A percentile compares a stretch with the other conserved stretches of the same genome.
These are phyloP conservation scores for Anseranas semipalmata DNA, from an alignment of 2,113 vertebrate species.

Conservation along the genomic window DNA sequence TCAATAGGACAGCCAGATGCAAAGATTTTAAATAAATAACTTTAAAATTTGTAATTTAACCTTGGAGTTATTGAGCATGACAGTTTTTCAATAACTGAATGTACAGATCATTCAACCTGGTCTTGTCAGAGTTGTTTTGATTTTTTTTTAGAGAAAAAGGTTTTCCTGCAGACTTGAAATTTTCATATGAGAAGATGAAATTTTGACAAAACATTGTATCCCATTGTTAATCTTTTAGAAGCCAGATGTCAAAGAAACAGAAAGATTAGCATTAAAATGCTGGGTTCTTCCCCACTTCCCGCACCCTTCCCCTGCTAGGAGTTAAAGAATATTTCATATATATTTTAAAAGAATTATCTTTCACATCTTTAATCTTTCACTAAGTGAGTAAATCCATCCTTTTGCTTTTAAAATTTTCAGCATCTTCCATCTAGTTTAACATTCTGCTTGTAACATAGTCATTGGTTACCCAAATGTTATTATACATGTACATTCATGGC, in stretches of 20 bases:
- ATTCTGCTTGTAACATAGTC: background rate
- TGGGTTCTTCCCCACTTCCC: background rate
- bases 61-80: background rate
- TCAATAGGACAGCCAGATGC: background rate
- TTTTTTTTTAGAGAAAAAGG: background rate
- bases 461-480: background rate
- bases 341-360: background rate
- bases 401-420: background rate
- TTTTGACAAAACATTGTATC: background rate
- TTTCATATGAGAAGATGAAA: background rate
- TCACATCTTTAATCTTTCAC: background rate
- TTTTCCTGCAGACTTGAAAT: background rate
- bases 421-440: background rate
- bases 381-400: background rate
- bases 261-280: background rate
- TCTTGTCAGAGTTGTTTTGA: background rate
- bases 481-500: background rate
- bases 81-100: background rate
- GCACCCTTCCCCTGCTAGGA: rapidly evolving
- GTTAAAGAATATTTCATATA: background rate
- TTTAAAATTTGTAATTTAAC: background rate
- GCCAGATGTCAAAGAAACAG: background rate
- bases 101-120: background rate
- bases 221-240: background rate
- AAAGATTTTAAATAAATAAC: background rate